Evolutionary conservation across 2,888 invertebrate genomes (phyloP), one percentile per base, ranked within the genome.

Genomic region (Melinaea menophilus): DNA sequence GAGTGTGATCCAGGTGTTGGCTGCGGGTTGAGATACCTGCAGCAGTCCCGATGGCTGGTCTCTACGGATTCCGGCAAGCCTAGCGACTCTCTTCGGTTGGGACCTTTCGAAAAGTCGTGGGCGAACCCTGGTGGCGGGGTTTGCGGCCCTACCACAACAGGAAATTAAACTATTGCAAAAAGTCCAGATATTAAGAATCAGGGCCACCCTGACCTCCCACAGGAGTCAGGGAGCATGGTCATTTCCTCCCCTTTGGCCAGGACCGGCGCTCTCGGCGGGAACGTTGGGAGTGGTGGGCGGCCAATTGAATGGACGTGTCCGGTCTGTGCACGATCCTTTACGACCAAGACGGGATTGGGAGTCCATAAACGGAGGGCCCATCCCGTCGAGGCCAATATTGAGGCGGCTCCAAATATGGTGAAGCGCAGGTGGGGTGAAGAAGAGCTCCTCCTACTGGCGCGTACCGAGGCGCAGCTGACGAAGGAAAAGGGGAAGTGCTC

Each of bases 381-480:
- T 59, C 68, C 68, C 34, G 63, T 65, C 2, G 64, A 64, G 45
- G 66, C 68, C 2, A 69, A 72, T 58, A 58, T 58, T 47, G 67
- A 63, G 47, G 65, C 69, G 9, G 69, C 68, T 47, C 67, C 68
- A 5, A 58, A 48, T n/a, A 35, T 41, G 65, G 69, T 67, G 62
- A 69, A 71, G 65, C 66, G 68, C 13, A 65, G 67, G 61, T 69
- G 69, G 72, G 13, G 60, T n/a, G 69, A 66, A 0, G 69, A 70
- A 60, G 67, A 71, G 60, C 34, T 70, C 4, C 61, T 58, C 7
- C 59, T 69, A n/a, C 31, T 69, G 22, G 22, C 22, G 22, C 22
- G 22, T 22, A 22, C 22, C 22, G 22, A 22, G 22, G 22, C 22
- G 22, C 22, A 22, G 22, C 22, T 22, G 22, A 22, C 22, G 22